phyloP scores from a whole-genome alignment of 2,797 vertebrate genomes.

The Naso thynnoides region DNA sequence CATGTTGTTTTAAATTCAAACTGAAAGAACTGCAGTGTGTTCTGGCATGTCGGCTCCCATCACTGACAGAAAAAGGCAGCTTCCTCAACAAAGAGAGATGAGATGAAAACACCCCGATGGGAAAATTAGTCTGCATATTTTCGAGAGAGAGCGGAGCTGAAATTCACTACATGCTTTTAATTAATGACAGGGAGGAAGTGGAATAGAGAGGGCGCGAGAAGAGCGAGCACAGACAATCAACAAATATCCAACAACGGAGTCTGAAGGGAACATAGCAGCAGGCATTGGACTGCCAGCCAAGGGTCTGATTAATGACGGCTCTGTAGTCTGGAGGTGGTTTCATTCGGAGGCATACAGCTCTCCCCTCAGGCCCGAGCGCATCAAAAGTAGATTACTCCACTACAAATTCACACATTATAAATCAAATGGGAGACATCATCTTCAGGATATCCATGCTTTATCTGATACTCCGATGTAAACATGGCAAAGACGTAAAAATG shows the following conservation, averaged over 20 bases:
- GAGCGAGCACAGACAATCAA: conserved; percentile 70
- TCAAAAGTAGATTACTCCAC: conserved; percentile 74
- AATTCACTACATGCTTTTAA: conserved; percentile 70
- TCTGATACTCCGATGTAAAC: conserved; percentile 22
- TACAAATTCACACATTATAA: conserved; percentile 74
- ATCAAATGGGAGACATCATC: conserved; percentile 68
- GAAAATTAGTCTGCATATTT: conserved; percentile 62
- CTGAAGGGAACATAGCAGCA: conserved; percentile 63
- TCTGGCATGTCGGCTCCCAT: conserved; percentile 40
- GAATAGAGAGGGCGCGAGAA: conserved; percentile 45
- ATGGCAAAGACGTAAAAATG: not conserved
- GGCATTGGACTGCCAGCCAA: conserved; percentile 65
- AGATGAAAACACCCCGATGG: conserved; percentile 45
- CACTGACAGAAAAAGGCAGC: conserved; percentile 45
- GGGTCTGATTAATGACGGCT: conserved; percentile 79
- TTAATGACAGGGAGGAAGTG: conserved; percentile 65
- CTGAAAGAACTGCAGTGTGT: conserved; percentile 26
- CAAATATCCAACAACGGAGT: conserved; percentile 70
- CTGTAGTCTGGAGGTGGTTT: conserved; percentile 74
- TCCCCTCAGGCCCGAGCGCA: conserved; percentile 50
- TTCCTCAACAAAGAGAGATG: conserved; percentile 38
- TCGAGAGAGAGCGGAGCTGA: conserved; percentile 47
- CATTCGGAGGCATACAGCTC: conserved; percentile 65
- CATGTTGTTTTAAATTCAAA: conserved; percentile 35
- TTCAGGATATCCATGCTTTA: conserved; percentile 51